Conservation (phyloP, 2,797 vertebrate species). For the Molossus alvarezi region DNA sequence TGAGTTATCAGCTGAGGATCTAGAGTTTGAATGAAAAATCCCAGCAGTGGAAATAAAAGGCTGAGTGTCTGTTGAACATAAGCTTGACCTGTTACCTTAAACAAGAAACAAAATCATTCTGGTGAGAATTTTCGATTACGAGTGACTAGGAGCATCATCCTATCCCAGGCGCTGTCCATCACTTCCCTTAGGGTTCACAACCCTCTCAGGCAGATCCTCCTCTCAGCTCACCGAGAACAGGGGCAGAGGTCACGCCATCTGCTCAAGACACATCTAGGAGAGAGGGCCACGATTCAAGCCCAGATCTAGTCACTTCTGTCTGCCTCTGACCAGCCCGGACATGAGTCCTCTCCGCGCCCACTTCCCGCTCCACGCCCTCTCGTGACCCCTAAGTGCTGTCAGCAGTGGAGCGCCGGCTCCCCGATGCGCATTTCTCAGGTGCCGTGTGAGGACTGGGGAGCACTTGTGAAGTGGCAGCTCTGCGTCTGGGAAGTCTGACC, state of each 20-base stretch:
- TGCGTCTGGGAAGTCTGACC: not conserved
- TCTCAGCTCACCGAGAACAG: constrained; percentile 13
- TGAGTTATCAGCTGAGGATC: constrained; percentile 92
- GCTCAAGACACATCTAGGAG: constrained; percentile 3
- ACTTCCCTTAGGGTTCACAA: not conserved
- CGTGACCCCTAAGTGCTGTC: not conserved
- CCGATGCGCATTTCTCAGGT: not conserved
- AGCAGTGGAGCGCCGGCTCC: not conserved
- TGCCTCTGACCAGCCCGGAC: not conserved
- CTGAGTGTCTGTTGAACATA: constrained; percentile 92
- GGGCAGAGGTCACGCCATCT: constrained; percentile 18
- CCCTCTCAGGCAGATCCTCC: not conserved
- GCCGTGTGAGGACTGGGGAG: not conserved
- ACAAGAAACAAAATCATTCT: constrained; percentile 49
- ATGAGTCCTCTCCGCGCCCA: not conserved
- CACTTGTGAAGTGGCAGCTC: not conserved
- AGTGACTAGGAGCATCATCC: not conserved
- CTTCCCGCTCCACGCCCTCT: not conserved
- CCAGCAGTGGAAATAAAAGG: constrained; percentile 92
- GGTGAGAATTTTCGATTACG: not conserved
- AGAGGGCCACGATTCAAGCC: not conserved
- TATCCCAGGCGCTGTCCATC: not conserved
- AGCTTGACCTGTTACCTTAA: constrained; percentile 91
- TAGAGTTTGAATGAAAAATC: constrained; percentile 91
- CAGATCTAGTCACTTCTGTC: not conserved